Conservation (phyloP, 2,888 invertebrate genomes). For the Psylliodes chrysocephalus region DNA sequence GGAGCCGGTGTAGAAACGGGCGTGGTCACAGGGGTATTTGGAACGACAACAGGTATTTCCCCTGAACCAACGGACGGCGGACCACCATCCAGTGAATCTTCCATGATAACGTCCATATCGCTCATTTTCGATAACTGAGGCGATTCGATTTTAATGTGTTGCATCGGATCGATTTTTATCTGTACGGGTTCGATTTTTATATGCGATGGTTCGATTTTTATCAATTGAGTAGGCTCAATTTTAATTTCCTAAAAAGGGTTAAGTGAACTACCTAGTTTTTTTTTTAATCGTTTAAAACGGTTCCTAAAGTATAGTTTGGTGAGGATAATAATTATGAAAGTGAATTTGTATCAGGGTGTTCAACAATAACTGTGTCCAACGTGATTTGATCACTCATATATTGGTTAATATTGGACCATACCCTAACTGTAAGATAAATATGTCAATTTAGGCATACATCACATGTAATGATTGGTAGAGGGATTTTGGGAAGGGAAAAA, state of each 20-base stretch:
- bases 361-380: too few species aligned
- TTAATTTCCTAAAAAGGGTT: conserved; percentile 15
- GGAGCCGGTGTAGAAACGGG: conserved; percentile 36
- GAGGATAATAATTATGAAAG: too few species aligned
- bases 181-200: neutral
- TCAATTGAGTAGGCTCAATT: neutral
- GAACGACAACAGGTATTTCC: conserved; percentile 68
- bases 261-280: neutral
- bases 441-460: too few species aligned
- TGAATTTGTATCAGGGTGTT: too few species aligned
- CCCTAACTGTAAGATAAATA: too few species aligned
- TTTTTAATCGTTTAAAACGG: too few species aligned
- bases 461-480: too few species aligned
- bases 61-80: conserved; percentile 86
- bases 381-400: too few species aligned
- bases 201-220: neutral
- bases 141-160: conserved; percentile 4
- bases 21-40: conserved; percentile 61
- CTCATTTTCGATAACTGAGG: conserved; percentile 72
- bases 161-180: conserved; percentile 1
- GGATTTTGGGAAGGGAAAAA: too few species aligned
- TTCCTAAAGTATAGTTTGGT: too few species aligned
- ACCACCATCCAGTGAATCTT: conserved; percentile 84
- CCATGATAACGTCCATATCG: conserved; percentile 74
- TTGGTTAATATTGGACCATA: too few species aligned